Evolutionary conservation across 2,113 vertebrate genomes (phyloP).

Genomic region (Cynopterus brachyotis): DNA sequence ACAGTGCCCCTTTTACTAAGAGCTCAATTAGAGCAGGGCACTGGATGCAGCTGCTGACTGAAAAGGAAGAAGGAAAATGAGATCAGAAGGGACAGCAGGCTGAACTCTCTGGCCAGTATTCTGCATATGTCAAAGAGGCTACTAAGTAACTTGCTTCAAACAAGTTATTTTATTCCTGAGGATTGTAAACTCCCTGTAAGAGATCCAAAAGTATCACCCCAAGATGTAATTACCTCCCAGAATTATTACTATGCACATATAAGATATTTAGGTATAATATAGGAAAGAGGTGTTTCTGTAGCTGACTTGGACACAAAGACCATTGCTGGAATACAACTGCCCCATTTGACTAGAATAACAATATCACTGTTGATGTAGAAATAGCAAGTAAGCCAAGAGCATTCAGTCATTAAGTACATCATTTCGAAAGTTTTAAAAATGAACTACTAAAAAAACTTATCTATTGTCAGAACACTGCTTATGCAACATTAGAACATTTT

Average conservation of each 20-base stretch:
- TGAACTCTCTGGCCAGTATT: background rate
- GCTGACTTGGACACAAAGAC: constrained; percentile 44
- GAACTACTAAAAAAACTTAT: constrained; percentile 22
- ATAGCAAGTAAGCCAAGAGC: constrained; percentile 60
- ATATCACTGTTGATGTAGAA: constrained; percentile 40
- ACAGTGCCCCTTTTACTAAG: constrained; percentile 1
- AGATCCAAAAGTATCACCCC: background rate
- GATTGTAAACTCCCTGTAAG: background rate
- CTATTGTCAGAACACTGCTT: constrained; percentile 48
- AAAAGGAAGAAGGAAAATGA: background rate
- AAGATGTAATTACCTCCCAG: background rate
- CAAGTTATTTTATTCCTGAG: background rate
- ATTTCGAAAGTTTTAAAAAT: constrained; percentile 14
- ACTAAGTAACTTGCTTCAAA: background rate
- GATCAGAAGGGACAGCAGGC: background rate
- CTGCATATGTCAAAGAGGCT: background rate
- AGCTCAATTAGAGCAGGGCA: background rate
- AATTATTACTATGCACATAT: background rate
- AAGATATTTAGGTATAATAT: background rate
- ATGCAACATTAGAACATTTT: constrained; percentile 39
- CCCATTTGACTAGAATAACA: constrained; percentile 4
- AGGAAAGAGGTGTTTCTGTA: background rate
- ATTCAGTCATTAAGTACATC: constrained; percentile 29
- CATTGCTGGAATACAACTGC: constrained; percentile 7
- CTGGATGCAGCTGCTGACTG: background rate